Evolutionary conservation across 2,888 invertebrate species (phyloP).

Genomic region (Mythimna pallens): DNA sequence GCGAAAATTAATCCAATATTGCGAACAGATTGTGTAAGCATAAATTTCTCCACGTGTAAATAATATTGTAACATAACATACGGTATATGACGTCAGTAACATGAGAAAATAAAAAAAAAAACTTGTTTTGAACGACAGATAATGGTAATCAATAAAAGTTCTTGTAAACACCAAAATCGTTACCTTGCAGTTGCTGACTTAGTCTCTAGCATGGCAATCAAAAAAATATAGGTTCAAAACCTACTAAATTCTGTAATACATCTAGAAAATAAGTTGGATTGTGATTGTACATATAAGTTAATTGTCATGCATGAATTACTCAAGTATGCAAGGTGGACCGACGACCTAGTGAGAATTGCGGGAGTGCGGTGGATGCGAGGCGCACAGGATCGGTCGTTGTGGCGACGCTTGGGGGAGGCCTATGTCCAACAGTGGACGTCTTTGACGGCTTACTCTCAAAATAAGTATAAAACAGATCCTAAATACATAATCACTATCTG

Average conservation of each 20-base stretch:
- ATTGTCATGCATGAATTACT: not conserved
- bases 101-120: conserved; percentile 15
- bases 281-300: not conserved
- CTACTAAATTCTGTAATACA: not conserved
- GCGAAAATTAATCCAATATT: conserved; percentile 70
- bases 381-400: no score
- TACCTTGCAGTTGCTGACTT: not conserved
- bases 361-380: no score
- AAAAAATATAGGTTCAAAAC: not conserved
- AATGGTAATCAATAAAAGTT: conserved; percentile 2
- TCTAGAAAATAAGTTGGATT: not conserved
- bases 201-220: not conserved
- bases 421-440: no score
- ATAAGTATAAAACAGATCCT: not conserved
- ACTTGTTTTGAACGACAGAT: conserved; percentile 4
- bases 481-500: not conserved
- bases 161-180: not conserved
- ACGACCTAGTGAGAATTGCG: no score
- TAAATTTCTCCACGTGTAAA: conserved; percentile 43
- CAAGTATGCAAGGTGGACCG: no score
- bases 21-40: conserved; percentile 53
- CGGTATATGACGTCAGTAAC: conserved; percentile 16
- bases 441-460: no score
- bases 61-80: not conserved
- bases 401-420: no score